Percentiles rank a stretch among this genome's conserved stretches.
Conservation (phyloP, 2,797 vertebrate genomes). For the Cossypha heuglini region DNA sequence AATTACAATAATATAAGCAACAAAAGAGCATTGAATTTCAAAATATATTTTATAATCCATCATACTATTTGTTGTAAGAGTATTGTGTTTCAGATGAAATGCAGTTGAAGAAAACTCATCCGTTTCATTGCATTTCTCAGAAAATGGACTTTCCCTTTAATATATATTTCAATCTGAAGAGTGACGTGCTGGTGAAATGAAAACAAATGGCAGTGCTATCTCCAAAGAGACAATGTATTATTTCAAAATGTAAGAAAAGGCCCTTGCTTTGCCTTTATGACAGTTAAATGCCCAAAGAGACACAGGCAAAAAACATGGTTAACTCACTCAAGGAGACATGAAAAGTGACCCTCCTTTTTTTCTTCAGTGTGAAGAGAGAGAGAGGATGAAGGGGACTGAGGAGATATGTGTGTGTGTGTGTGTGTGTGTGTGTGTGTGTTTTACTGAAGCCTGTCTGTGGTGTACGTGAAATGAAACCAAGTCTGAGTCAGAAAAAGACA, state of each 20-base stretch:
- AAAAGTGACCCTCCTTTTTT: slow-evolving; percentile 15
- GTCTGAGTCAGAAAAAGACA: neutral
- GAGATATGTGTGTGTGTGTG: neutral
- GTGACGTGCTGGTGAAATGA: slow-evolving; percentile 65
- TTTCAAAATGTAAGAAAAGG: slow-evolving; percentile 72
- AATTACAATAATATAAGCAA: slow-evolving; percentile 47
- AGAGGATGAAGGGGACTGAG: neutral
- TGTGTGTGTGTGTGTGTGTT: neutral
- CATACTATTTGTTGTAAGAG: slow-evolving; percentile 5
- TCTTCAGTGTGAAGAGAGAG: neutral
- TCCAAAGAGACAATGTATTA: slow-evolving; percentile 72
- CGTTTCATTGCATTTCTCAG: slow-evolving; percentile 45
- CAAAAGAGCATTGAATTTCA: slow-evolving; percentile 13
- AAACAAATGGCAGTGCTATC: slow-evolving; percentile 73
- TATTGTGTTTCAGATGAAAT: slow-evolving; percentile 56
- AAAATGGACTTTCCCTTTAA: slow-evolving; percentile 69
- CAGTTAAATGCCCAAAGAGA: slow-evolving; percentile 63
- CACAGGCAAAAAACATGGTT: slow-evolving; percentile 17
- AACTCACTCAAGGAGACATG: slow-evolving; percentile 44
- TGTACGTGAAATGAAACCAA: neutral
- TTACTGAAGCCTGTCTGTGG: neutral
- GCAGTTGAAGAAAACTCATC: slow-evolving; percentile 60
- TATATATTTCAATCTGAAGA: slow-evolving; percentile 76
- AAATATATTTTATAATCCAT: slow-evolving; percentile 51
- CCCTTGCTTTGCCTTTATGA: slow-evolving; percentile 48